Evolutionary conservation across 2,113 vertebrate species (phyloP), one percentile per base, ranked within the genome.

Genomic region (Candoia aspera): DNA sequence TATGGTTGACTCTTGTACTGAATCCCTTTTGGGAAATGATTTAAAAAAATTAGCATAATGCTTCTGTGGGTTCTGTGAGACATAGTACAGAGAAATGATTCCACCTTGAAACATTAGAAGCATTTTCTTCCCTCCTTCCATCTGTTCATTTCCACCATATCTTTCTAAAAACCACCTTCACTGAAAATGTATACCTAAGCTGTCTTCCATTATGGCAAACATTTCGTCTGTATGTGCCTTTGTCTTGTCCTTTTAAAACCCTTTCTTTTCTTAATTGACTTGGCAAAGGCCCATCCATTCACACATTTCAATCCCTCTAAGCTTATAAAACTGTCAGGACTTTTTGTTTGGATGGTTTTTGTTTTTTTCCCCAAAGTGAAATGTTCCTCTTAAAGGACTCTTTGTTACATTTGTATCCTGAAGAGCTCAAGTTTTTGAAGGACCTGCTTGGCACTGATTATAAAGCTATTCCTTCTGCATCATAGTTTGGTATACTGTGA

Each of bases 111-210:
- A 59, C 42, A 73, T 1, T 19, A 84, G 84, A 1, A 92, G 88
- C 92, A 87, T 57, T 37, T 79, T 49, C 19, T 37, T 4, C 24
- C 17, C 26, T 68, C 89, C 62, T 24, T 89, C 46, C 92, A 58
- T 58, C 90, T 79, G 90, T 95, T 95, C 85, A 62, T n/a, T 53
- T 24, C 37, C 94, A 6, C 8, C n/a, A 42, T 84, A 88, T 87
- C 84, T 93, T 86, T 54, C 53, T 62, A 15, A 37, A 89, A 93
- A 91, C 55, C 68, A 54, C 46, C 83, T 49, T 26, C 58, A 17
- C 59, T 21, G 15, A 68, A 60, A 83, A 33, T 54, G 0, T 37
- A 42, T 37, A 90, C 33, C 23, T 8, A 84, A 84, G 12, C 87
- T 29, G 55, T 87, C 13, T 88, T 88, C 17, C 15, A 84, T 84